Base-by-base conservation (phyloP, 2,113 vertebrate genomes). In the Trogon surrucura region DNA sequence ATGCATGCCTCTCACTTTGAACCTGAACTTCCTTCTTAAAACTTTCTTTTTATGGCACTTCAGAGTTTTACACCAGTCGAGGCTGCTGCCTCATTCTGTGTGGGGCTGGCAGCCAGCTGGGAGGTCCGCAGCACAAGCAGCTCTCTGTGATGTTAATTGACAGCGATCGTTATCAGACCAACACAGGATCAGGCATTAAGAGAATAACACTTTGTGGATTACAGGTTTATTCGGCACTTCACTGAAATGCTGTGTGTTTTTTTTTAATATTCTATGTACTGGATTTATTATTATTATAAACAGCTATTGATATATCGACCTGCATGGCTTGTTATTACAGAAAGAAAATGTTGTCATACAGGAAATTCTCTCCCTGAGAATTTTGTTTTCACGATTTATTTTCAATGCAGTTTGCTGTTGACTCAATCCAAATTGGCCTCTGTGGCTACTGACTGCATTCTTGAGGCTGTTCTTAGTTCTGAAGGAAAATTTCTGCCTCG, bases 11-110 rank as follows among this genome's bases (percentile, higher is more conserved):
- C 60, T 58, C 65, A 23, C 85, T 93, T 92, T 56, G 47, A 95
- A 85, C 54, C n/a, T 57, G 56, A 95, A 87, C 22, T 95, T 89
- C 50, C 53, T 80, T 90, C 70, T 85, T 62, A 53, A 88, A 93
- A 95, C 56, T 93, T 92, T 84, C 48, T 90, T 81, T 41, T 85
- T 74, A 16, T 1, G 64, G 22, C n/a, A 38, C 30, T 88, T 66
- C 36, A 48, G n/a, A 50, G n/a, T 82, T 85, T 91, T 83, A 54
- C 20, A 65, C 32, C 41, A 80, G 51, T 44, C 4, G 8, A 57
- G 64, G 15, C 54, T 41, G 25, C 32, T 50, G 5, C 65, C 56
- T 64, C 48, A 70, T 85, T 62, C 38, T 44, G 12, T 1, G 3
- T 13, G 47, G 65, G 64, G 36, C 85, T 74, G 54, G 2, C 10